Evolutionary conservation across 2,888 invertebrate genomes (phyloP).

Genomic region (Agrotis clavis): DNA sequence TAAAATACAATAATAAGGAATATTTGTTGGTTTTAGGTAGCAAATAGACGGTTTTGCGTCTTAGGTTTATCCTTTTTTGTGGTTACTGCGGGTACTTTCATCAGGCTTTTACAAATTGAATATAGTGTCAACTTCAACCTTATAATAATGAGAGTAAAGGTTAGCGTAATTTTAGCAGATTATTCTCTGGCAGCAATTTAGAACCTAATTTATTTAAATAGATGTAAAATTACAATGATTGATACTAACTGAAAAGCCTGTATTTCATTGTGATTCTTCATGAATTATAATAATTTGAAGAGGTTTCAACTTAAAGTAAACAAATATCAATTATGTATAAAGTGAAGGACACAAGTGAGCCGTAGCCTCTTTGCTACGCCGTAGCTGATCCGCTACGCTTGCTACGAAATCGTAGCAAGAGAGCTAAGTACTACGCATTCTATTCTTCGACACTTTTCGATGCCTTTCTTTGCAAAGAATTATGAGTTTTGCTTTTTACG

Average conservation of each 20-base stretch:
- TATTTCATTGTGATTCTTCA: neutral
- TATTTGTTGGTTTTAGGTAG: slow-evolving; percentile 34
- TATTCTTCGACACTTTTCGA: neutral
- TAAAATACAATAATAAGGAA: slow-evolving; percentile 52
- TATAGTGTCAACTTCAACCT: neutral
- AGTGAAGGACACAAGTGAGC: neutral
- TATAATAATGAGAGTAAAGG: neutral
- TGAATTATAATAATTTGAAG: neutral
- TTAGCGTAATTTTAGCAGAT: neutral
- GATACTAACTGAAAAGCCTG: neutral
- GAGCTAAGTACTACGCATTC: neutral
- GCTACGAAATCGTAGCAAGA: slow-evolving; percentile 26
- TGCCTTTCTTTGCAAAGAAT: neutral
- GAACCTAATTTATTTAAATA: fast-evolving
- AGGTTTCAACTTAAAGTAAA: neutral
- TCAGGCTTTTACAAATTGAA: slow-evolving; percentile 13
- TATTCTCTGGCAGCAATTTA: neutral
- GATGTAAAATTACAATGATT: neutral
- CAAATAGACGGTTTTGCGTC: slow-evolving; percentile 32
- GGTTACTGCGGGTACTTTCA: neutral
- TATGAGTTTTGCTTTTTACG: neutral
- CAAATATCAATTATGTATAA: neutral
- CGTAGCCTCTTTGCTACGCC: slow-evolving; percentile 43
- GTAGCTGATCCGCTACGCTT: slow-evolving; percentile 33
- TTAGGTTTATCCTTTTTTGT: neutral